Percentiles rank a stretch among this genome's conserved stretches.
phyloP scores from a whole-genome alignment of 1,140 invertebrate genomes.

The Aphis gossypii region DNA sequence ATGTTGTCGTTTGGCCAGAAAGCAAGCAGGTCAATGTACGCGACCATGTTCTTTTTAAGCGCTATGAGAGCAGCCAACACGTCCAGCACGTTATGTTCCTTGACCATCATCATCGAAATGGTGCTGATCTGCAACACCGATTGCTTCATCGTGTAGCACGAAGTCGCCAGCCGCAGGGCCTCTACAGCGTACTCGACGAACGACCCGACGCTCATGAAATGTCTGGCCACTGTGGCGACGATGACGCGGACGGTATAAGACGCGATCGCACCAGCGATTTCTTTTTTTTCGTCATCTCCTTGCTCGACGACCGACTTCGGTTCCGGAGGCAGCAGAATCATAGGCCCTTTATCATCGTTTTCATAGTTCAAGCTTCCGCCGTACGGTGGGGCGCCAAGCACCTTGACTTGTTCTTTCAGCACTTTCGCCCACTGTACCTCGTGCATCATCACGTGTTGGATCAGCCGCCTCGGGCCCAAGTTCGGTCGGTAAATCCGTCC shows the following conservation, averaged over 20 bases:
- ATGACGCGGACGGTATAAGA: neutral
- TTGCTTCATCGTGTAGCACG: neutral
- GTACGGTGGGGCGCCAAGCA: neutral
- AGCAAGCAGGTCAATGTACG: neutral
- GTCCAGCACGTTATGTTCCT: fast-evolving
- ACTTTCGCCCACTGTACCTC: neutral
- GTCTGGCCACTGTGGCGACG: neutral
- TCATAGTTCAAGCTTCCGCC: too few relatives aligned
- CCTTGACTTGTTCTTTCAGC: neutral
- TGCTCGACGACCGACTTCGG: too few relatives aligned
- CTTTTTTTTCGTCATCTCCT: fast-evolving
- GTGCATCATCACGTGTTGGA: neutral
- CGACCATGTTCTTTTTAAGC: neutral
- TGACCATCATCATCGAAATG: fast-evolving
- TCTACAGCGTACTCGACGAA: neutral
- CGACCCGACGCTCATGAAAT: neutral
- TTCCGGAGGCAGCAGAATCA: too few relatives aligned
- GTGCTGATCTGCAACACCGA: neutral
- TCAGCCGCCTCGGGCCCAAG: neutral
- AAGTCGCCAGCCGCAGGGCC: neutral
- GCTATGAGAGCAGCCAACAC: neutral
- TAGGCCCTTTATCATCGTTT: too few relatives aligned
- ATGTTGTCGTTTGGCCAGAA: neutral
- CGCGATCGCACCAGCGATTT: too few relatives aligned
- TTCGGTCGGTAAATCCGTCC: neutral